A percentile compares a stretch with the other conserved stretches of the same genome.
Conservation (phyloP, 2,888 invertebrate species). For the Notodonta dromedarius region DNA sequence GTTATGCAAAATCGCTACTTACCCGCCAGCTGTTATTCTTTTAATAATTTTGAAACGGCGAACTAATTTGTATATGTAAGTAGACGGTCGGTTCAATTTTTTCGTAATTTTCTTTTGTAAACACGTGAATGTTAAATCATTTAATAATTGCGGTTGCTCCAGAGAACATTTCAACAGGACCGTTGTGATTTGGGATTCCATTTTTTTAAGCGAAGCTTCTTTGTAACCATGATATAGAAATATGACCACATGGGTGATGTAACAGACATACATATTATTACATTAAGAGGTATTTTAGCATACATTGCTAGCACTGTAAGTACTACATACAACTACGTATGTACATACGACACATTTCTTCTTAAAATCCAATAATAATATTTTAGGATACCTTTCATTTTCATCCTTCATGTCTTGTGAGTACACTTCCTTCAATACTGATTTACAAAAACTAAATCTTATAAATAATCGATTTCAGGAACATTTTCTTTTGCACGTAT, state of each 20-base stretch:
- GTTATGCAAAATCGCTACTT: constrained; percentile 20
- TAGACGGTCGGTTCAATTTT: constrained; percentile 17
- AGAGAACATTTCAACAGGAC: not conserved
- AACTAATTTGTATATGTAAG: constrained; percentile 20
- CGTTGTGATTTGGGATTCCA: no score
- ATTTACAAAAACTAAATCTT: not conserved
- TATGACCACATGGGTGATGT: no score
- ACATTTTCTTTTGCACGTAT: constrained; percentile 9
- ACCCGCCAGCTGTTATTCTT: constrained; percentile 31
- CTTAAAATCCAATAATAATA: no score
- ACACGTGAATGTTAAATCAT: constrained; percentile 11
- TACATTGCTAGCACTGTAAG: no score
- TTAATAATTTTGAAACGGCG: constrained; percentile 25
- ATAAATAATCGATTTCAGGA: not conserved
- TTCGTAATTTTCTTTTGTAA: constrained; percentile 21
- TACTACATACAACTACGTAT: no score
- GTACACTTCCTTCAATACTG: not conserved
- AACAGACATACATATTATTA: no score
- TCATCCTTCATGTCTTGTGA: no score
- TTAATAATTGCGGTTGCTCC: not conserved
- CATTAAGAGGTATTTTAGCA: no score
- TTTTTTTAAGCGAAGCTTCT: no score
- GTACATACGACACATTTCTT: no score
- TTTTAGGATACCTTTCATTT: no score
- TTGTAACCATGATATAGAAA: no score